Percentiles rank a stretch among this genome's conserved stretches.
These are phyloP conservation scores for Oreocharis arfaki DNA, from an alignment of 2,113 vertebrate species.

Conservation along the genomic window DNA sequence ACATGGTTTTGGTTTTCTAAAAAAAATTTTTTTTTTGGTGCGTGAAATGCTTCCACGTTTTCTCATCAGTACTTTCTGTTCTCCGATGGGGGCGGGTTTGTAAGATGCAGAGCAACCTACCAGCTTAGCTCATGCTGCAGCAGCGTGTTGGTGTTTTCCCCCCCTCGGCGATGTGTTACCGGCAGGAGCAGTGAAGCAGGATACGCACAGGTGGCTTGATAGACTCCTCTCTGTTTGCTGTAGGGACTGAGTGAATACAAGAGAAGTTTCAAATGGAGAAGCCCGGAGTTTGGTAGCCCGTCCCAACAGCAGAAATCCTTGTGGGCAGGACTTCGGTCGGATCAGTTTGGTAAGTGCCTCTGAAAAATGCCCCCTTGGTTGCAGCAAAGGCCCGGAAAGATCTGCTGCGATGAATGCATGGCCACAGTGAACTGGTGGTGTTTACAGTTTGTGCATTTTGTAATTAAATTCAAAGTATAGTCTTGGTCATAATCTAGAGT, in stretches of 20 bases:
- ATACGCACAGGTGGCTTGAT: accelerated
- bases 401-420: neutral
- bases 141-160: neutral
- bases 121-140: neutral
- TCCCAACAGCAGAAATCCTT: slow-evolving; percentile 49
- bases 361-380: neutral
- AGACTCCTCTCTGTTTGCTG: neutral
- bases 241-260: slow-evolving; percentile 83
- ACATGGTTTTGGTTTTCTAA: accelerated
- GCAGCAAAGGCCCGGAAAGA: neutral
- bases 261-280: slow-evolving; percentile 76
- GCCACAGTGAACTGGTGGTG: neutral
- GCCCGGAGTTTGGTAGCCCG: slow-evolving; percentile 40
- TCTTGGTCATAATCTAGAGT: neutral
- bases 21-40: neutral
- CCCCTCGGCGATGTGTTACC: neutral
- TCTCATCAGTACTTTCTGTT: neutral
- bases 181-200: neutral
- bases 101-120: neutral
- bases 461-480: neutral
- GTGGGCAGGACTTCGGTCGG: slow-evolving; percentile 82
- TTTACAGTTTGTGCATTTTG: neutral
- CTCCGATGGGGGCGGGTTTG: neutral
- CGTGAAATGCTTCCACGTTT: neutral
- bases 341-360: slow-evolving; percentile 75